Evolutionary conservation across 2,797 vertebrate species (phyloP).

Genomic region (Tachyglossus aculeatus): DNA sequence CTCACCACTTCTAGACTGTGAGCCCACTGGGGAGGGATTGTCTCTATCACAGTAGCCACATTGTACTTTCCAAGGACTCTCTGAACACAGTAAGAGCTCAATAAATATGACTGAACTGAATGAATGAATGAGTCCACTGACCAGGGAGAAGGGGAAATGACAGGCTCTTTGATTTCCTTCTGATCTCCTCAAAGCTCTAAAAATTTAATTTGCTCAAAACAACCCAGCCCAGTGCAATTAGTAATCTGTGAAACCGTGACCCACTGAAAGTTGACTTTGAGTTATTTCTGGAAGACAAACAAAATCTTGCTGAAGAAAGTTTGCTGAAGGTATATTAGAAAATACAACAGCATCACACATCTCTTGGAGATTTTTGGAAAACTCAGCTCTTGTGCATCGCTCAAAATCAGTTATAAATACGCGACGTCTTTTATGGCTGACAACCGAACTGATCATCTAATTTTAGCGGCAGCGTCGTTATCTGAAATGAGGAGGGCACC

Average conservation of each 20-base stretch:
- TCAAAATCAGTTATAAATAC: constrained; percentile 22
- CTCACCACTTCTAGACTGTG: no score
- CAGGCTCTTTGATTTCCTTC: background rate
- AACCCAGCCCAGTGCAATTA: constrained; percentile 49
- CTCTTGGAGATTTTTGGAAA: constrained; percentile 27
- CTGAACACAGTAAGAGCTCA: no score
- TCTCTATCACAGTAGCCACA: no score
- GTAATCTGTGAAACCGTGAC: constrained; percentile 36
- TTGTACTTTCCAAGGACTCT: no score
- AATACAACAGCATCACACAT: constrained; percentile 11
- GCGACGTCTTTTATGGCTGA: constrained; percentile 26
- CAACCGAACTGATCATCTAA: constrained; percentile 32
- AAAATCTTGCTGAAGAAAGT: constrained; percentile 31
- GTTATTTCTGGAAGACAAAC: constrained; percentile 27
- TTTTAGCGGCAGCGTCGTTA: constrained; percentile 8
- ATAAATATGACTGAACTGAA: no score
- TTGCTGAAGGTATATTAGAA: constrained; percentile 13
- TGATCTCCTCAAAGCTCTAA: constrained; percentile 32
- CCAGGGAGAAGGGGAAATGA: no score
- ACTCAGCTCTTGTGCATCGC: background rate
- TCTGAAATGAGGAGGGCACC: background rate
- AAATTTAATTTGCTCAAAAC: constrained; percentile 34
- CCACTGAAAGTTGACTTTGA: constrained; percentile 20
- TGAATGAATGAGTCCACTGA: no score
- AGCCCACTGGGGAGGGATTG: no score